Base-by-base conservation (phyloP, 1,140 invertebrate genomes). In the Stegodyphus dumicola region DNA sequence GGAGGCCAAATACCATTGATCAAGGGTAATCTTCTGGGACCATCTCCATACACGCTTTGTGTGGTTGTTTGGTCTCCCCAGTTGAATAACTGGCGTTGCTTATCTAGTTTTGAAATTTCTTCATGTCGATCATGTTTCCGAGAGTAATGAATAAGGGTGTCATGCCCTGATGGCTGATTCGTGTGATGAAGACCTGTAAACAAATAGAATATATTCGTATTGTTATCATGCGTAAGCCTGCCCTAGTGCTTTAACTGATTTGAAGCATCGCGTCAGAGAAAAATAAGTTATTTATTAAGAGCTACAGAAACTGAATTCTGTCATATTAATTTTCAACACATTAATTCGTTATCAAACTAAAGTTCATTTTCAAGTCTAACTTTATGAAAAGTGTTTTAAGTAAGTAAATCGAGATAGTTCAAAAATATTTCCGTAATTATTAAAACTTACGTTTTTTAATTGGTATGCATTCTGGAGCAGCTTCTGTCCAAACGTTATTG, bases 1-100 rank as follows among this genome's bases (percentile, higher is more conserved):
- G 81, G 33, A 3, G 70, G 70, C 77, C 85, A 79, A 13, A 86
- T 79, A 7, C 85, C 85, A 67, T 86, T 86, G 10, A 86, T 86
- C 7, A 86, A 60, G 51, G 85, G 85, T n/a, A 86, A 76, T 52
- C 85, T 70, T 60, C 71, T 75, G 1, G 85, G 53, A 52, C 85
- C 85, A 64, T 86, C 77, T 10, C 77, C 85, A 51, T 86, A 80
- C 6, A 77, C 76, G 15, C 52, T 77, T 11, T 65, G n/a, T 5
- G 7, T 75, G 6, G 73, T 15, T 0, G 17, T 4, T 15, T 73
- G 11, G n/a, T 75, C 64, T 3, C 71, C 81, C 84, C 84, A 85
- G 13, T 85, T 73, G 75, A 85, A 85, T 0, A 85, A 69, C 5
- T 64, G 11, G 9, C 64, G 64, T 17, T 74, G 73, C 33, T 70